Evolutionary conservation across 2,888 invertebrate species (phyloP), one percentile per base, ranked within the genome.

Genomic region (Trissoscelio sp.): DNA sequence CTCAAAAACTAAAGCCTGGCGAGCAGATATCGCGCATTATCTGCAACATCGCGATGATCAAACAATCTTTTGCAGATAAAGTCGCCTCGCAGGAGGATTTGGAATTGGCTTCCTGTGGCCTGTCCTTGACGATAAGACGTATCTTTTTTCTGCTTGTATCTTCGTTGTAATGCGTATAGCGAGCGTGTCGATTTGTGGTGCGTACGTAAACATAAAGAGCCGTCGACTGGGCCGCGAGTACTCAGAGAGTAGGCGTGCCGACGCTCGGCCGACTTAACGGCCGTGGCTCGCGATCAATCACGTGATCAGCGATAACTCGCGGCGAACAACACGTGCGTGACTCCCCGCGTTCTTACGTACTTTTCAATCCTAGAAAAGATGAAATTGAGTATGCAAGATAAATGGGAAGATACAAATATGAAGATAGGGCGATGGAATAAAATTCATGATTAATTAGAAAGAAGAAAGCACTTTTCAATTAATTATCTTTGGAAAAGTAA

Each of bases 241-340:
- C 57, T n/a, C 37, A 28, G 14, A 57, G 39, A 58, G 58, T 42
- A 58, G 58, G 58, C 58, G 58, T 24, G 58, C 70, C 70, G 28
- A 39, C 11, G 58, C 60, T 70, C 28, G 70, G 48, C 70, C 70
- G 70, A 57, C 42, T 24, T 70, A 34, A 70, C 70, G 70, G 70
- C 70, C 31, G 67, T 42, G 70, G 70, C 37, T 70, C 14, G 58
- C 37, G 37, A 58, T 42, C 46, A 39, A 53, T 72, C 72, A 62
- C 72, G 72, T 72, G 60, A 62, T 48, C 28, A 20, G 5, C 37
- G 34, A 53, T 58, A 22, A 60, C 42, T 51, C 28, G 58, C 58
- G 12, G 42, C 14, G 51, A 9, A 11, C 20, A 60, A 39, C 53
- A 62, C 72, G 60, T 62, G 72, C 53, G 72, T 53, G 60, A 51